Percentiles rank a stretch among this genome's conserved stretches.
These are phyloP conservation scores for Mythimna lalbum DNA, from an alignment of 2,888 invertebrate species.

Conservation along the genomic window DNA sequence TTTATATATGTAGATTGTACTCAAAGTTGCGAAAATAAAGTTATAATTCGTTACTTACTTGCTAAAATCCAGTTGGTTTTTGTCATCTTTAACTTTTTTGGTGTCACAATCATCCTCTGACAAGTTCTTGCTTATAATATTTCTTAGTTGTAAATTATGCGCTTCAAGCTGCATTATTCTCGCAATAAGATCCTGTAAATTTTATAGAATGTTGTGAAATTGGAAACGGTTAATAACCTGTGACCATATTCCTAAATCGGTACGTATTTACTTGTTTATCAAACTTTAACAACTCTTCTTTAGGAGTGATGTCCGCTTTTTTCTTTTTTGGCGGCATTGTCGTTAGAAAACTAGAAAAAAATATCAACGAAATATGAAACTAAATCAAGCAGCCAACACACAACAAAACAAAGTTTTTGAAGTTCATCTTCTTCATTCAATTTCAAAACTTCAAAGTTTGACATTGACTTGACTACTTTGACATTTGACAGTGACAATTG, in stretches of 20 bases:
- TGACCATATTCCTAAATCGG: not conserved
- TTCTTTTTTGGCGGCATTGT: slow-evolving; percentile 75
- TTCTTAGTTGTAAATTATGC: slow-evolving; percentile 94
- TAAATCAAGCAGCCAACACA: not conserved
- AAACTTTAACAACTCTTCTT: slow-evolving; percentile 75
- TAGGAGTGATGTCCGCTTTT: slow-evolving; percentile 65
- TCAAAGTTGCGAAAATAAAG: not conserved
- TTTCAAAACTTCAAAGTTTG: too few species aligned
- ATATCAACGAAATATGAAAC: not conserved
- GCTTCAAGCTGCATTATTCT: slow-evolving; percentile 94
- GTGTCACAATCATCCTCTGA: slow-evolving; percentile 65
- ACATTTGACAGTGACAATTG: not conserved
- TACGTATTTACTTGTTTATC: slow-evolving; percentile 78
- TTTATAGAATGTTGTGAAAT: not conserved
- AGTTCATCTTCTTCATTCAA: too few species aligned
- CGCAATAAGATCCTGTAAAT: slow-evolving; percentile 92
- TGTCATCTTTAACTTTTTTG: slow-evolving; percentile 59
- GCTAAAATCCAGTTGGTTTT: slow-evolving; percentile 92
- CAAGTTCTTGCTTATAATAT: slow-evolving; percentile 91
- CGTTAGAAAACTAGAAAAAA: slow-evolving; percentile 59
- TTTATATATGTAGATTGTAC: too few species aligned
- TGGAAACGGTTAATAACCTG: slow-evolving; percentile 61
- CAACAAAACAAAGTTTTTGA: slow-evolving; percentile 3
- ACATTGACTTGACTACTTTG: not conserved
- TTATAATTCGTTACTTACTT: slow-evolving; percentile 82